A percentile compares a stretch with the other conserved stretches of the same genome.
Evolutionary conservation across 2,888 invertebrate species (phyloP).

Genomic region (Panzeria rudis): DNA sequence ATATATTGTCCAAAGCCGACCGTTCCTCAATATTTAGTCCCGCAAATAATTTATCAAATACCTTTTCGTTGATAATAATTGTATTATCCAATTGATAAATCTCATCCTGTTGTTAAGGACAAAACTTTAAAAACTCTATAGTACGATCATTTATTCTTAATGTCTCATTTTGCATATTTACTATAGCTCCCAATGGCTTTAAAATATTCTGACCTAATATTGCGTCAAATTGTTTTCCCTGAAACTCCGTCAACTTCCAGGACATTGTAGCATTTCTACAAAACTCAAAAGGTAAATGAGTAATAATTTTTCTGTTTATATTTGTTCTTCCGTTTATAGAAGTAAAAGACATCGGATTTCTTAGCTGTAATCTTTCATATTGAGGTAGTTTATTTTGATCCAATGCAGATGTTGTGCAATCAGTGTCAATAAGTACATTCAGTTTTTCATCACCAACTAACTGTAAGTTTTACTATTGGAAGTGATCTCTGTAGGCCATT

Average conservation of each 20-base stretch:
- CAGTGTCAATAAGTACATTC: too few species aligned
- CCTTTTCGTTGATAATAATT: conserved; percentile 10
- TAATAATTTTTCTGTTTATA: conserved; percentile 68
- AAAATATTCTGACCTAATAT: conserved; percentile 54
- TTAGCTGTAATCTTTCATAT: conserved; percentile 46
- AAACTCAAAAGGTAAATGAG: conserved; percentile 69
- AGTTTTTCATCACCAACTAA: conserved; percentile 71
- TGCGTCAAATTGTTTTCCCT: conserved; percentile 15
- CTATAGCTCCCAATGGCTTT: conserved; percentile 27
- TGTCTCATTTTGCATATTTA: conserved; percentile 29
- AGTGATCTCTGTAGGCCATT: conserved; percentile 67
- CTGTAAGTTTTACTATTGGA: conserved; percentile 69
- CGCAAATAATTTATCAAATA: not conserved
- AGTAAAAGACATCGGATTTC: conserved; percentile 50
- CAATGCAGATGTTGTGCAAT: conserved; percentile 67
- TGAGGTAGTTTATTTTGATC: conserved; percentile 60
- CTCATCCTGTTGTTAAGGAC: not conserved
- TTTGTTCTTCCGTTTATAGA: conserved; percentile 64
- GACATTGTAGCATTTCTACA: conserved; percentile 69
- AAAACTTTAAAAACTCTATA: not conserved
- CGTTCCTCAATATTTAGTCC: not conserved
- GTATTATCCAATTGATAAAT: conserved; percentile 9
- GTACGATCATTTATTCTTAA: conserved; percentile 10
- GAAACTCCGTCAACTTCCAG: conserved; percentile 69
- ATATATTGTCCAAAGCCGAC: not conserved